A percentile compares a stretch with the other conserved stretches of the same genome.
phyloP scores from a whole-genome alignment of 2,888 invertebrate genomes.

The Lydus trimaculatus region DNA sequence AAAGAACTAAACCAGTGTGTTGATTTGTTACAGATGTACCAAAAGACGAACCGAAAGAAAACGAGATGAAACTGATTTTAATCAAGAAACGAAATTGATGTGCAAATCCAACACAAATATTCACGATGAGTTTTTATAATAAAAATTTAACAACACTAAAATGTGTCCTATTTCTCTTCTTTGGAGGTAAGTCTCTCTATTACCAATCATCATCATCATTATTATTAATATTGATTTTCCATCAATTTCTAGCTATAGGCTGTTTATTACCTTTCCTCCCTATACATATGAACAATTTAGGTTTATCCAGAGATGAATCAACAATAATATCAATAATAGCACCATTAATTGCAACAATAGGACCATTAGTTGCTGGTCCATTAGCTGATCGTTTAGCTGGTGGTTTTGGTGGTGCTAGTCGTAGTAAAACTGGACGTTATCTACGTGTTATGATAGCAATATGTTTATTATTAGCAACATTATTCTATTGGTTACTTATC shows the following conservation, averaged over 20 bases:
- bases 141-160: conserved; percentile 79
- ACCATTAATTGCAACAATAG: conserved; percentile 79
- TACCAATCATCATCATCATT: neutral
- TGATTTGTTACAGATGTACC: conserved; percentile 40
- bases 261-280: conserved; percentile 84
- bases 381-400: conserved; percentile 77
- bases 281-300: conserved; percentile 76
- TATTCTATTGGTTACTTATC: conserved; percentile 73
- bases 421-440: conserved; percentile 67
- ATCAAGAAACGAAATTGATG: conserved; percentile 12
- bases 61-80: conserved; percentile 24
- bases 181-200: conserved; percentile 72
- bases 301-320: conserved; percentile 76
- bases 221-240: conserved; percentile 4
- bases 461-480: conserved; percentile 71
- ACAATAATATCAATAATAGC: conserved; percentile 80
- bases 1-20: no score
- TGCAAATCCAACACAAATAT: conserved; percentile 22
- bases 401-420: conserved; percentile 52
- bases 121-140: conserved; percentile 65
- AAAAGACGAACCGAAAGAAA: conserved; percentile 33
- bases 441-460: conserved; percentile 73
- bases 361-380: conserved; percentile 79
- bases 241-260: conserved; percentile 71
- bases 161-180: conserved; percentile 81